A percentile compares a stretch with the other conserved stretches of the same genome.
Evolutionary conservation across 1,140 invertebrate species (phyloP).

Genomic region (Pissodes strobi): DNA sequence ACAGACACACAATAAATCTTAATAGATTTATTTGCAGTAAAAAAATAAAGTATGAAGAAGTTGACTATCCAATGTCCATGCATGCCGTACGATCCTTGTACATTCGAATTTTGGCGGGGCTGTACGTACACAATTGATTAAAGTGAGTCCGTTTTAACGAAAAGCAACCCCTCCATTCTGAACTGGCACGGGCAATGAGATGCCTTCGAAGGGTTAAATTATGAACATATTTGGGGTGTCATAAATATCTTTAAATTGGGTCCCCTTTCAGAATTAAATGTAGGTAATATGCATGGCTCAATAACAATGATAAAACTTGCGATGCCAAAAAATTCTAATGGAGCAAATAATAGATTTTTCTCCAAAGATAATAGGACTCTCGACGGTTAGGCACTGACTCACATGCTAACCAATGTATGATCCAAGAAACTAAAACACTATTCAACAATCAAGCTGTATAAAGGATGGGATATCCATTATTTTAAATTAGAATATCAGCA

Average conservation of each 20-base stretch:
- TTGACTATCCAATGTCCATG: not conserved
- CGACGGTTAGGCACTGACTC: no score
- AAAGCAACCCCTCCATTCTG: slow-evolving; percentile 34
- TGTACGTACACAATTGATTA: slow-evolving; percentile 50
- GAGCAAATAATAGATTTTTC: no score
- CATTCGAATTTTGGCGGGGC: slow-evolving; percentile 42
- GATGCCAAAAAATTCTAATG: no score
- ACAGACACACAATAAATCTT: no score
- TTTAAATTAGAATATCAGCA: no score
- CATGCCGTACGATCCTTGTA: not conserved
- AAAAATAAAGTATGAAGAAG: no score
- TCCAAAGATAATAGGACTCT: no score
- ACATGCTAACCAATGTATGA: no score
- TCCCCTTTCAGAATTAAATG: slow-evolving; percentile 28
- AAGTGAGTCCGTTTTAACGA: slow-evolving; percentile 39
- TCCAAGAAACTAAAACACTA: no score
- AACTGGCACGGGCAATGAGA: slow-evolving; percentile 32
- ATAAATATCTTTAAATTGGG: slow-evolving; percentile 49
- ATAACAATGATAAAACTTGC: slow-evolving; percentile 10
- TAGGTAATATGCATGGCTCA: slow-evolving; percentile 15
- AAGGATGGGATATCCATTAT: no score
- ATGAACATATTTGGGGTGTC: slow-evolving; percentile 48
- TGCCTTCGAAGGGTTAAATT: slow-evolving; percentile 47
- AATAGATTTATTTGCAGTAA: no score
- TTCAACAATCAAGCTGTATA: no score